Conservation (phyloP, 1,140 invertebrate species). For the Magallana gigas region DNA sequence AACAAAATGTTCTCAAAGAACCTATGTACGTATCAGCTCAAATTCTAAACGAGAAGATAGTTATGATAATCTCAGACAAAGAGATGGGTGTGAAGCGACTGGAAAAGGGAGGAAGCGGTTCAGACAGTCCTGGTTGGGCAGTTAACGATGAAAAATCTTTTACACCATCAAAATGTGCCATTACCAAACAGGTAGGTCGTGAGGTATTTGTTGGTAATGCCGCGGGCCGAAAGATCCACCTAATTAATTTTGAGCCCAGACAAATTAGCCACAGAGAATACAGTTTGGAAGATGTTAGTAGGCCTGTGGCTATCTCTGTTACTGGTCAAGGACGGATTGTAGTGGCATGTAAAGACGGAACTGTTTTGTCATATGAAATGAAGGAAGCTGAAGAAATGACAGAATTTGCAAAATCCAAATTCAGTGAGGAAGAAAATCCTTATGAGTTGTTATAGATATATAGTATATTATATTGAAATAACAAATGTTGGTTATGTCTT, state of each 20-base stretch:
- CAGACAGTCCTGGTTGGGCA: not conserved
- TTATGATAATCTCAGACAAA: not conserved
- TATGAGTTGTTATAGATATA: too few relatives aligned
- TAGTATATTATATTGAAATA: too few relatives aligned
- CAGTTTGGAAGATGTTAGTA: not conserved
- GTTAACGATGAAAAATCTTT: not conserved
- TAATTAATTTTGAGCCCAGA: not conserved
- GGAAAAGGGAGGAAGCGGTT: not conserved
- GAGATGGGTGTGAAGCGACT: not conserved
- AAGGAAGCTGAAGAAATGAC: not conserved
- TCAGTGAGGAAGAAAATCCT: too few relatives aligned
- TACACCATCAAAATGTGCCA: not conserved
- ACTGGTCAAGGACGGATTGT: not conserved
- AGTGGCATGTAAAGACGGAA: not conserved
- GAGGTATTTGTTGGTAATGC: not conserved
- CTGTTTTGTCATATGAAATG: not conserved
- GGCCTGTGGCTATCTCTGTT: not conserved
- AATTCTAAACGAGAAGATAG: not conserved
- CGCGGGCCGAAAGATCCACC: not conserved
- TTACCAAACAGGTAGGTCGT: not conserved
- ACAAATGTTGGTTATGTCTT: too few relatives aligned
- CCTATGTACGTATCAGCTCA: not conserved
- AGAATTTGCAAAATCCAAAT: too few relatives aligned
- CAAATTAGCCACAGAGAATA: not conserved
- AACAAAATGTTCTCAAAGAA: not conserved